These are phyloP conservation scores for Momotus momota DNA, from an alignment of 2,797 vertebrate genomes.

Conservation along the genomic window DNA sequence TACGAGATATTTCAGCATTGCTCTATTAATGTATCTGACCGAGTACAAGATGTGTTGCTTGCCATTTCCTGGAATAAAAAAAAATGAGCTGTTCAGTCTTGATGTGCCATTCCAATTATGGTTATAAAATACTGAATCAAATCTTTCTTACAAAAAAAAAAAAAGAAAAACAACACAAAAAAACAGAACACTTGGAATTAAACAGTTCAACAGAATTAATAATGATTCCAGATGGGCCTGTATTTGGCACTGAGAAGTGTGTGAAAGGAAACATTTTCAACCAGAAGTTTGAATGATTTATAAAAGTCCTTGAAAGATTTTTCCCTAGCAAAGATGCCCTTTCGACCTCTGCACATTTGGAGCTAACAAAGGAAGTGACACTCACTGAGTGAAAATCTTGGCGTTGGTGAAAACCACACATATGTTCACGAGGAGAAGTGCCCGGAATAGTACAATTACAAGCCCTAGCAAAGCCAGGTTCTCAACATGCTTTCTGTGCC, in stretches of 20 bases:
- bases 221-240: constrained; percentile 64
- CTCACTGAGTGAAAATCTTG: constrained; percentile 43
- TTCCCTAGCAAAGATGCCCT: constrained; percentile 47
- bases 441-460: background rate
- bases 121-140: constrained; percentile 64
- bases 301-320: constrained; percentile 50
- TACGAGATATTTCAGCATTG: background rate
- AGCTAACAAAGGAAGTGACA: constrained; percentile 58
- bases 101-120: constrained; percentile 50
- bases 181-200: constrained; percentile 15
- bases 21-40: background rate
- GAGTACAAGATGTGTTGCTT: constrained; percentile 51
- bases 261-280: constrained; percentile 72
- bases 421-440: constrained; percentile 30
- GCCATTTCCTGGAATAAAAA: constrained; percentile 54
- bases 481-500: background rate
- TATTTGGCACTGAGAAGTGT: constrained; percentile 55
- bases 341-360: constrained; percentile 63
- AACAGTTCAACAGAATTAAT: constrained; percentile 66
- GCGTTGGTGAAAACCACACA: constrained; percentile 42
- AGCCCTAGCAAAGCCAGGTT: background rate
- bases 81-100: constrained; percentile 56
- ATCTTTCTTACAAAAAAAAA: background rate
- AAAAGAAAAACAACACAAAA: background rate
- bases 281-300: constrained; percentile 65